A percentile compares a stretch with the other conserved stretches of the same genome.
phyloP scores from a whole-genome alignment of 2,888 invertebrate genomes.

The Platycheirus albimanus region DNA sequence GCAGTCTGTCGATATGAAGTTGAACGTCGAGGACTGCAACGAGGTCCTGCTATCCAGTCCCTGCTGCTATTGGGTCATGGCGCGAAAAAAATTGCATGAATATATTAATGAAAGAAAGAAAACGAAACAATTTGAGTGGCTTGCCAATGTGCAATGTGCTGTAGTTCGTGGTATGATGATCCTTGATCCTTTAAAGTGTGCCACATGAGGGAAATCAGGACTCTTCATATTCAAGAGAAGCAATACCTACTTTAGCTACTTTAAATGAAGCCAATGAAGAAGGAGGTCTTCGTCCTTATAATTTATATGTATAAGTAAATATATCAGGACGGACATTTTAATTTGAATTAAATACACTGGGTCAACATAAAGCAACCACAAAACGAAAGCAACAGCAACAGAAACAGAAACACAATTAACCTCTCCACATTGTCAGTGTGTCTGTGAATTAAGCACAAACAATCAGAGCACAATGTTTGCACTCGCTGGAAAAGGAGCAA shows the following conservation, averaged over 20 bases:
- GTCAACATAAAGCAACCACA: constrained; percentile 15
- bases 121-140: constrained; percentile 11
- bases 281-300: constrained; percentile 2
- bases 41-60: background rate
- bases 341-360: constrained; percentile 47
- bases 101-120: constrained; percentile 26
- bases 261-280: constrained; percentile 9
- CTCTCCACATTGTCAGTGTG: constrained; percentile 16
- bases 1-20: constrained; percentile 20
- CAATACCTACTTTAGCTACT: constrained; percentile 10
- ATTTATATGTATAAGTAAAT: background rate
- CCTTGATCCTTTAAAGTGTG: background rate
- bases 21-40: background rate
- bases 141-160: constrained; percentile 14
- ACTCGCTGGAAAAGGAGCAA: constrained; percentile 9
- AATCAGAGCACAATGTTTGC: constrained; percentile 33
- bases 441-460: constrained; percentile 2
- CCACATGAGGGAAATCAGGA: constrained; percentile 19
- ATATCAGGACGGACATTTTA: constrained; percentile 22
- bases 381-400: no score
- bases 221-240: background rate
- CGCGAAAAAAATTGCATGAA: constrained; percentile 19
- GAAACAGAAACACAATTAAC: constrained; percentile 21
- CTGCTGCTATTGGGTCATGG: background rate
- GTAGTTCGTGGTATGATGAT: background rate